Evolutionary conservation across 2,888 invertebrate species (phyloP).

Genomic region (Drosophila subquinaria): DNA sequence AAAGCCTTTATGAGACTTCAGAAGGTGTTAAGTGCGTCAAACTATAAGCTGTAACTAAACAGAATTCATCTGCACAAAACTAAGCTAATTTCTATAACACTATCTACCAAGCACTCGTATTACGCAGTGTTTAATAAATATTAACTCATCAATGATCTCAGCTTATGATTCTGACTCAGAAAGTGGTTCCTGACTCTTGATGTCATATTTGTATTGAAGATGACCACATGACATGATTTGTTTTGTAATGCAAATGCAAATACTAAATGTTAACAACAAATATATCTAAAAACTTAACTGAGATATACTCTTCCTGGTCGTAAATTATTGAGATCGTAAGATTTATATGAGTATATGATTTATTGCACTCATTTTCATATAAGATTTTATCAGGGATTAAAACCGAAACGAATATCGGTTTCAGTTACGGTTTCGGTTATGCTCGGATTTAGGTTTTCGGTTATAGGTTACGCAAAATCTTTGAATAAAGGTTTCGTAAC

Average conservation of each 20-base stretch:
- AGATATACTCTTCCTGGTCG: neutral
- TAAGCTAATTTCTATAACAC: neutral
- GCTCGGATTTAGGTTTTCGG: too few relatives aligned
- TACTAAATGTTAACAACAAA: neutral
- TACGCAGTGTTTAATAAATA: neutral
- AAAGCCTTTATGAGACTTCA: neutral
- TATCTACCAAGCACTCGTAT: neutral
- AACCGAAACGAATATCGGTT: too few relatives aligned
- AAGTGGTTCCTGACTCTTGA: conserved; percentile 22
- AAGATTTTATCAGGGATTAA: too few relatives aligned
- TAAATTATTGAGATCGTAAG: neutral
- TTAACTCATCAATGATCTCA: conserved; percentile 42
- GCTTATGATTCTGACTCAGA: conserved; percentile 35
- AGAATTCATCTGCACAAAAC: neutral
- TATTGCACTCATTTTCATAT: neutral
- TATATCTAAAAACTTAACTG: neutral
- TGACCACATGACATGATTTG: neutral
- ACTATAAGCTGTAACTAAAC: neutral
- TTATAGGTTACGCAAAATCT: too few relatives aligned
- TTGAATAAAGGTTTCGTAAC: too few relatives aligned
- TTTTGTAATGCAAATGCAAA: conserved; percentile 13
- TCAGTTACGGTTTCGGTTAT: too few relatives aligned
- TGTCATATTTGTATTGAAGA: conserved; percentile 19
- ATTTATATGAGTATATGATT: neutral
- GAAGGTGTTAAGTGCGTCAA: conserved; percentile 2